Evolutionary conservation across 2,888 invertebrate genomes (phyloP), one percentile per base, ranked within the genome.

Genomic region (Ophion ellenae): DNA sequence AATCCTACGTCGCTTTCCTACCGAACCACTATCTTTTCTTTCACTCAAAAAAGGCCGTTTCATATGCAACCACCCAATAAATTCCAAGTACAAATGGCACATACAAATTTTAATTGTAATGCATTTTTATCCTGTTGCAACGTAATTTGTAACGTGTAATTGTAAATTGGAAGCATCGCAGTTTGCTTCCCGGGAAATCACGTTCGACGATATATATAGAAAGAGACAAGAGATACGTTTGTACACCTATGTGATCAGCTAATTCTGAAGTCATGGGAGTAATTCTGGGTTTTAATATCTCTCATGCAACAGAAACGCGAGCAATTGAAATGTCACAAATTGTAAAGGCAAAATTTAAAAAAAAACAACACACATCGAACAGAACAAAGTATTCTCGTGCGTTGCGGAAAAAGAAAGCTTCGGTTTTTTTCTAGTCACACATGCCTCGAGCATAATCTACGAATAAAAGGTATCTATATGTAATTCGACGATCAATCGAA

Each of bases 251-350:
- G 59, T 66, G 77, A 85, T 67, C 87, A 88, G 90, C 90, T 90
- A 91, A 90, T 91, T 90, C 90, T 91, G 90, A 90, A 91, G 90
- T 91, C 90, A 84, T 77, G 61, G 81, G 75, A 45, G 78, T 64
- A 74, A 47, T 71, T 73, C 57, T 57, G 59, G 53, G 66, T 7
- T 61, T 61, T 61, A 24, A 74, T 10, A 24, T 79, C 28, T 24
- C 53, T 71, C 76, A 73, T 80, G 80, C 83, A 53, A 36, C 24
- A 59, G 20, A 36, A 47, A 40, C 40, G 40, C 40, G 40, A 9
- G 40, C 40, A 0, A 40, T 40, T 40, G 40, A 28, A 61, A 40
- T 71, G 24, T 40, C 4, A 40, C n/a, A 70, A 59, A 70, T n/a
- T 64, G 45, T 36, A 69, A 85, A 73, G 10, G 17, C 47, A 73